phyloP scores from a whole-genome alignment of 1,140 invertebrate species.

The Ceratina calcarata region DNA sequence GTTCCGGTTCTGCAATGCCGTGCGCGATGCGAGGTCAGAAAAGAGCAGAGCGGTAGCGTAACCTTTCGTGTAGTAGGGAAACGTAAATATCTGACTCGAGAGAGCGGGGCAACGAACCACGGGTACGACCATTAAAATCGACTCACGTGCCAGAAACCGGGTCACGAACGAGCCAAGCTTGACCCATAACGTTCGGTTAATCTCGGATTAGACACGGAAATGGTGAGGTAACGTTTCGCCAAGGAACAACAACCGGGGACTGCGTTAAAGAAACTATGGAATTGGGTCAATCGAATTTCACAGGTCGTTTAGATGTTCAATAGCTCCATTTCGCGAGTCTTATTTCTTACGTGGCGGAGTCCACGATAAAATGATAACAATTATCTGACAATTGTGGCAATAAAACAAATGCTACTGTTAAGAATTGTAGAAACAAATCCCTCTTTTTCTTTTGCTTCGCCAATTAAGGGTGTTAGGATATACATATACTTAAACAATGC shows the following conservation, averaged over 20 bases:
- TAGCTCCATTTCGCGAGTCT: too few species aligned
- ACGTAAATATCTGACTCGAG: conserved; percentile 15
- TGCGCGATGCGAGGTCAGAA: not conserved
- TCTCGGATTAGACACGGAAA: conserved; percentile 42
- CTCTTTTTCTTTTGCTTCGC: too few species aligned
- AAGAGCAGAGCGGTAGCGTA: not conserved
- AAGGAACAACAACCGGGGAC: conserved; percentile 11
- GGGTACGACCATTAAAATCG: conserved; percentile 23
- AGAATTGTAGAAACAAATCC: too few species aligned
- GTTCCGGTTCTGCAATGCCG: conserved; percentile 79
- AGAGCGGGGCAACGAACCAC: not conserved
- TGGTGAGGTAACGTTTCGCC: conserved; percentile 27
- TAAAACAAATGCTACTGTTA: too few species aligned
- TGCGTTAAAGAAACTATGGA: not conserved
- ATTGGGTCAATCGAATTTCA: conserved; percentile 34
- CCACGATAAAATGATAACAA: too few species aligned
- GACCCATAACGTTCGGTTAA: conserved; percentile 33
- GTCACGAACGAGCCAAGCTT: conserved; percentile 25
- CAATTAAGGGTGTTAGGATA: too few species aligned
- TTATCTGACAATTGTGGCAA: too few species aligned
- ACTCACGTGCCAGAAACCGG: conserved; percentile 33
- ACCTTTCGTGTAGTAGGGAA: not conserved
- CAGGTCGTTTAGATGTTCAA: not conserved
- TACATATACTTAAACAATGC: too few species aligned
- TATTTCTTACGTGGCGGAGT: too few species aligned